Evolutionary conservation across 2,888 invertebrate genomes (phyloP), one percentile per base, ranked within the genome.

Genomic region (Gymnoscelis rufifasciata): DNA sequence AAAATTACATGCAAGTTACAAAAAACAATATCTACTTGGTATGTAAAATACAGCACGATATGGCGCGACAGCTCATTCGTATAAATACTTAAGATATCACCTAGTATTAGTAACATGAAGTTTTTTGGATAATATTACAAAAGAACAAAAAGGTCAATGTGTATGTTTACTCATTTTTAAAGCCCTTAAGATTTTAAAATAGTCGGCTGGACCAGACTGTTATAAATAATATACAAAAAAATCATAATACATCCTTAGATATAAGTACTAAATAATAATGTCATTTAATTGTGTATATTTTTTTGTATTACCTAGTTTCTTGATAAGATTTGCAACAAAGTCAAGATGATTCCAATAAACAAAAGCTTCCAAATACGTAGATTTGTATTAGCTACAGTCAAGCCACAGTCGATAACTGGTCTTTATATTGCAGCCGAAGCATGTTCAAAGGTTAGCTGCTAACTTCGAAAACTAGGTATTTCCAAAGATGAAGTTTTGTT

Each of bases 301-400:
- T 23, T 19, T 11, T 2, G 13, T 35, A 15, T 35, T 10, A 15
- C 6, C n/a, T 15, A 15, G 19, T 19, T 15, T 35, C 10, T 19
- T 7, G 10, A 23, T 42, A 38, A 43, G 15, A 26, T 30, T 26
- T 40, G 40, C 44, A 49, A 38, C 38, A 33, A 49, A 49, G 38
- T 49, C 37, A 39, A 36, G 13, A 44, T 10, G 31, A 44, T 44
- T 44, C 49, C 44, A 44, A 40, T 27, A 14, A 49, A 31, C 44
- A 31, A 3, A 37, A 41, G 41, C 44, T 49, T 49, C 49, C 49
- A 41, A 15, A 19, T 40, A 48, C 30, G 12, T 31, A 35, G 10
- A 19, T 2, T 3, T 35, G 15, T 10, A 35, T 35, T n/a, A 35
- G 19, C 11, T 7, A 35, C 35, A 19, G 8, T 31, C 7, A 38